Evolutionary conservation across 2,797 vertebrate species (phyloP).

Genomic region (Adrianichthys oophorus): DNA sequence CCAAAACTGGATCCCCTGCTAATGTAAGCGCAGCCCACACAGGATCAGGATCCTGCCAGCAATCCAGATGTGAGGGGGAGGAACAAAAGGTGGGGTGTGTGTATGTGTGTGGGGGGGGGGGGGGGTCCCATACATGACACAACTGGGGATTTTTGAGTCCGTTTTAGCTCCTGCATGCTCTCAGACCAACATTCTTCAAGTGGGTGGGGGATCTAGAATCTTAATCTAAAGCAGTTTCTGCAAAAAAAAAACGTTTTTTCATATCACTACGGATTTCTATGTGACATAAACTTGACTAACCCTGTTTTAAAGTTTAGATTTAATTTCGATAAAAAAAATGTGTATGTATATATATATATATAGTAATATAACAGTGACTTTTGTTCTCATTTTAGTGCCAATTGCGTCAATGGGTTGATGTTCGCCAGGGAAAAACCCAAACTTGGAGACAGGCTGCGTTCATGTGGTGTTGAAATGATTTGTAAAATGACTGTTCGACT

Average conservation of each 20-base stretch:
- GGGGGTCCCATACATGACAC: too few relatives aligned
- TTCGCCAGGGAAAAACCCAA: too few relatives aligned
- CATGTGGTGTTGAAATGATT: too few relatives aligned
- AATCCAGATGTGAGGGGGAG: constrained; percentile 78
- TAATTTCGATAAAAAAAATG: too few relatives aligned
- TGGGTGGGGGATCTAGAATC: constrained; percentile 35
- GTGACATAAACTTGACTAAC: constrained; percentile 9
- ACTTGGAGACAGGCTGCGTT: too few relatives aligned
- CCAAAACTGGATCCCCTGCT: constrained; percentile 49
- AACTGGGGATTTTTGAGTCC: too few relatives aligned
- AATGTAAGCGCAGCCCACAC: constrained; percentile 53
- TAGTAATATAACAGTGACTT: too few relatives aligned
- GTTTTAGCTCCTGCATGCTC: constrained; percentile 25
- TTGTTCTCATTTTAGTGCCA: too few relatives aligned
- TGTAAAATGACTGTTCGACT: too few relatives aligned
- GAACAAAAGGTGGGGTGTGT: constrained; percentile 39
- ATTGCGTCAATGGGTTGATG: too few relatives aligned
- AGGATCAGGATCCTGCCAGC: constrained; percentile 66
- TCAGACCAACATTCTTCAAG: constrained; percentile 48
- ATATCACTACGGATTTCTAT: constrained; percentile 24
- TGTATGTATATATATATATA: too few relatives aligned
- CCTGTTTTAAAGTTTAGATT: constrained; percentile 47
- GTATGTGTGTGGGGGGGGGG: constrained; percentile 12
- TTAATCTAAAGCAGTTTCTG: constrained; percentile 29
- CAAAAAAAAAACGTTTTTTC: constrained; percentile 39